Base-by-base conservation (phyloP, 2,888 invertebrate genomes). In the Proisotoma minuta region DNA sequence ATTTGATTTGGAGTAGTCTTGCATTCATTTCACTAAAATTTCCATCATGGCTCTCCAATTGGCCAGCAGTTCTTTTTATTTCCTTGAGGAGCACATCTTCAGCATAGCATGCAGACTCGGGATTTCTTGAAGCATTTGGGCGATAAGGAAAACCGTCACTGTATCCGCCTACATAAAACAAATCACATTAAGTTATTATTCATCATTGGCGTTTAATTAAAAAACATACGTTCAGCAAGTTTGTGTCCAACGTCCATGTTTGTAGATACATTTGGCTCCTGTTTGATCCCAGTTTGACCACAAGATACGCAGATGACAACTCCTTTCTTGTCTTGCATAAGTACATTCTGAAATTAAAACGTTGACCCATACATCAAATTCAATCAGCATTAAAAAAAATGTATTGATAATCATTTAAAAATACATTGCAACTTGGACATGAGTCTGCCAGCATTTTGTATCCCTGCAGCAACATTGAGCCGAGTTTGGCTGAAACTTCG, bases 251-350 rank as follows among this genome's bases (percentile, higher is more conserved):
- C 39, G 18, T 34, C 53, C 39, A 34, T 54, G 10, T 18, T 54
- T 18, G 34, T 22, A 3, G 39, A 22, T n/a, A 8, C 27, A 5
- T n/a, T 15, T 20, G 39, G 5, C 3, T 15, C 28, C n/a, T n/a
- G n/a, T n/a, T n/a, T n/a, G n/a, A n/a, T n/a, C n/a, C n/a, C n/a
- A 3, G 28, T 4, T 5, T 18, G 12, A 10, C 56, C 57, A 50
- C 70, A 70, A 24, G 50, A 47, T 2, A 70, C 62, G 27, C 70
- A 70, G 4, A 61, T 57, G n/a, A 54, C 60, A 15, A 29, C 39
- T n/a, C 62, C 68, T 22, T 62, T 39, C 34, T 59, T 62, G 34
- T 62, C 66, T 63, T 70, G 70, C 66, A 70, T 68, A 1, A 70
- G 43, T 2, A 70, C 66, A 29, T 57, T 68, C 70, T 70, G 51